phyloP scores from a whole-genome alignment of 2,888 invertebrate genomes.

The Amaurobius ferox region DNA sequence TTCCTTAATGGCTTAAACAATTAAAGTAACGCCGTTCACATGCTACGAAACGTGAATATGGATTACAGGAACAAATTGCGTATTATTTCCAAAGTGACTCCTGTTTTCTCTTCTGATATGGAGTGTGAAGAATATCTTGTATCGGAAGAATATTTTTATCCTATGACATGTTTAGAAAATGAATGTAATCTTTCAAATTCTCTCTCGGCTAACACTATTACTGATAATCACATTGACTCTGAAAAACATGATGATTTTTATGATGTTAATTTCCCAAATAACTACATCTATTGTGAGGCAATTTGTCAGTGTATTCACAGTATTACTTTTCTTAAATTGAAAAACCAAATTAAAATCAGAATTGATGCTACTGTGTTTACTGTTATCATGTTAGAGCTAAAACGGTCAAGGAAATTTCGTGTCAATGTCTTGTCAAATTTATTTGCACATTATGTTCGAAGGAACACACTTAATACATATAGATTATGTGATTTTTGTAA shows the following conservation, averaged over 20 bases:
- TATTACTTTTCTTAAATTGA: neutral
- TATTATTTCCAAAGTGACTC: conserved; percentile 33
- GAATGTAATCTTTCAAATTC: neutral
- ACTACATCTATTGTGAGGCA: too few species aligned
- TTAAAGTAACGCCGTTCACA: too few species aligned
- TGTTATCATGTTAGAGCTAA: conserved; percentile 36
- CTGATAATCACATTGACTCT: too few species aligned
- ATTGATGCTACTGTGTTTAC: conserved; percentile 47
- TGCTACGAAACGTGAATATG: neutral
- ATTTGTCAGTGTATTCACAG: neutral
- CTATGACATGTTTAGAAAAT: neutral
- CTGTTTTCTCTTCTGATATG: conserved; percentile 12
- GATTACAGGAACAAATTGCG: neutral
- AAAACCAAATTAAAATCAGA: conserved; percentile 22
- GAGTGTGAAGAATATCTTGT: conserved; percentile 23
- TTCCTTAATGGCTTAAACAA: neutral
- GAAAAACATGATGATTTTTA: too few species aligned
- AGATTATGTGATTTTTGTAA: too few species aligned
- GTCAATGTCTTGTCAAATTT: conserved; percentile 29
- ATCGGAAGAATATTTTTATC: conserved; percentile 25
- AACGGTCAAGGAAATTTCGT: conserved; percentile 45
- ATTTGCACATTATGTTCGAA: neutral
- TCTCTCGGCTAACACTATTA: neutral
- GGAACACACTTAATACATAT: neutral
- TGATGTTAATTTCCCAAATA: too few species aligned